Evolutionary conservation across 2,797 vertebrate genomes (phyloP).

Genomic region (Sparidentex hasta): DNA sequence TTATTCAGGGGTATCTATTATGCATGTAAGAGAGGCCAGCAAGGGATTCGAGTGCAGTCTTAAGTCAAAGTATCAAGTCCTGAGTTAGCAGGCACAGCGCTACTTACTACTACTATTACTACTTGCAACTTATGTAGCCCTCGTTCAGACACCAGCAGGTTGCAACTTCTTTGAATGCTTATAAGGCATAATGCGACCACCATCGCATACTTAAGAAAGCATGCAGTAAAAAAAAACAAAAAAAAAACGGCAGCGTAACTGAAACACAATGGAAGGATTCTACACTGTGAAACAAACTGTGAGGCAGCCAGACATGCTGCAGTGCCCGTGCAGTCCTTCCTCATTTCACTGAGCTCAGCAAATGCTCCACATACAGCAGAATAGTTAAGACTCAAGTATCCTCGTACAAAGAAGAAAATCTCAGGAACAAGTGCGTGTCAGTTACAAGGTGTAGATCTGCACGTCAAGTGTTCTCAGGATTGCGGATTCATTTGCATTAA

Average conservation of each 20-base stretch:
- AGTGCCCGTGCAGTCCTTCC: conserved; percentile 29
- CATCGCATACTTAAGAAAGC: conserved; percentile 63
- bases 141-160: conserved; percentile 39
- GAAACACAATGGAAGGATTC: conserved; percentile 41
- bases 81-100: conserved; percentile 5
- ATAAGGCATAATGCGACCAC: conserved; percentile 62
- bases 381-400: background rate
- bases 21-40: background rate
- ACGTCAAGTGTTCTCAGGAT: conserved; percentile 44
- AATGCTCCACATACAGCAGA: conserved; percentile 11
- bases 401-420: conserved; percentile 3
- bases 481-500: conserved; percentile 45
- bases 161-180: conserved; percentile 62
- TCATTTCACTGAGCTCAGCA: conserved; percentile 33
- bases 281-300: conserved; percentile 24
- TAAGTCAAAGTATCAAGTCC: background rate
- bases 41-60: conserved; percentile 3
- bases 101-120: background rate
- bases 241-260: conserved; percentile 28
- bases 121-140: background rate
- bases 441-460: conserved; percentile 37
- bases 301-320: conserved; percentile 45
- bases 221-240: conserved; percentile 39
- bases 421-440: conserved; percentile 11
- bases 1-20: background rate